Percentiles rank a stretch among this genome's conserved stretches.
phyloP scores from a whole-genome alignment of 1,140 invertebrate species.

The Cyrtorhinus lividipennis region DNA sequence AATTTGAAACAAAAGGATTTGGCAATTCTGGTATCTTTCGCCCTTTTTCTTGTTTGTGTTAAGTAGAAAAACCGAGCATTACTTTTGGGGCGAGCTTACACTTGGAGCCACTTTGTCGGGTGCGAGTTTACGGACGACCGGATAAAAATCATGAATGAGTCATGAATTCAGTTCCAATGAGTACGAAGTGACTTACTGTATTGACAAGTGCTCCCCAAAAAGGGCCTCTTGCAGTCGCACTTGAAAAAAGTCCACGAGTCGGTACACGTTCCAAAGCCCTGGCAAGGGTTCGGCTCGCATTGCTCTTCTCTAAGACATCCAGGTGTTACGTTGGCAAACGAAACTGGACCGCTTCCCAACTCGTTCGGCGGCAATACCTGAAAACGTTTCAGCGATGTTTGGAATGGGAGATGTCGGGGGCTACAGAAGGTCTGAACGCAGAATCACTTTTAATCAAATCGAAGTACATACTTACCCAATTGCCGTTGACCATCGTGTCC shows the following conservation, averaged over 20 bases:
- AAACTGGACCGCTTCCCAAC: constrained; percentile 28
- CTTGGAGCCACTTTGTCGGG: no score
- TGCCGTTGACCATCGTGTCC: constrained; percentile 72
- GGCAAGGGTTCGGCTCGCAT: constrained; percentile 73
- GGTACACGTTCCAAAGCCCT: constrained; percentile 67
- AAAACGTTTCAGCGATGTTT: no score
- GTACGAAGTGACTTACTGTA: constrained; percentile 48
- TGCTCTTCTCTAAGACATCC: constrained; percentile 65
- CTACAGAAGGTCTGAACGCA: constrained; percentile 29
- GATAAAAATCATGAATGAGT: no score
- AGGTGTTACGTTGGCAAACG: constrained; percentile 40
- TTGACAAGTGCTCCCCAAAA: constrained; percentile 71
- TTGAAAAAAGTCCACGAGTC: constrained; percentile 78
- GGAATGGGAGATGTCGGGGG: no score
- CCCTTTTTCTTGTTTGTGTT: no score
- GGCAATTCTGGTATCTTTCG: no score
- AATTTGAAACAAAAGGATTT: no score
- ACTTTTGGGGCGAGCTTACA: no score
- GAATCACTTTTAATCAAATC: not conserved
- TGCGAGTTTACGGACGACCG: no score
- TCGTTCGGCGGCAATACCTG: constrained; percentile 29
- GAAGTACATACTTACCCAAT: constrained; percentile 42
- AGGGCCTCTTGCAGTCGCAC: constrained; percentile 74
- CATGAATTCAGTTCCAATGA: no score
- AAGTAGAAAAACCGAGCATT: no score